These are phyloP conservation scores for Tridacna gigas DNA, from an alignment of 2,888 invertebrate genomes.

Conservation along the genomic window DNA sequence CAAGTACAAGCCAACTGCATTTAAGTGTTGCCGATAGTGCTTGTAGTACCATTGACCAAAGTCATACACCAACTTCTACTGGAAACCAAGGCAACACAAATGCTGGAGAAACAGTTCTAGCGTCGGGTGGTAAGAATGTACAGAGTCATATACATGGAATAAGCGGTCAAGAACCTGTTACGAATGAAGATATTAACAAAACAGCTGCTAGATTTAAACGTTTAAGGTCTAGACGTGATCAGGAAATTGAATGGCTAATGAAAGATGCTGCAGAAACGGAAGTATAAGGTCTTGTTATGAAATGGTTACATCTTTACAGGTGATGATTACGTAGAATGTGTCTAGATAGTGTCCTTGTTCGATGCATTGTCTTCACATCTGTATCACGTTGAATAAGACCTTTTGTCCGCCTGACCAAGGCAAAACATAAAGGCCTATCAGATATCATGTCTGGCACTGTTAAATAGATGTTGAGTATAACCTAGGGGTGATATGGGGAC, in stretches of 20 bases:
- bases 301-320: background rate
- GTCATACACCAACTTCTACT: too few species aligned
- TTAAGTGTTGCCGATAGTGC: conserved; percentile 4
- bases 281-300: conserved; percentile 26
- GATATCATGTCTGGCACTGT: too few species aligned
- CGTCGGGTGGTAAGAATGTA: background rate
- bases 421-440: too few species aligned
- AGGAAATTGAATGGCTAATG: conserved; percentile 63
- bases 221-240: conserved; percentile 45
- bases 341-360: too few species aligned
- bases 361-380: too few species aligned
- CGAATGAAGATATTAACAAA: background rate
- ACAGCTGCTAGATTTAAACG: conserved; percentile 53
- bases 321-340: too few species aligned
- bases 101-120: background rate
- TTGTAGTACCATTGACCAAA: background rate
- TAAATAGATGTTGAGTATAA: too few species aligned
- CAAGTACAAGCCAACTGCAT: conserved; percentile 24
- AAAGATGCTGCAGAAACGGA: conserved; percentile 65
- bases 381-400: too few species aligned
- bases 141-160: conserved; percentile 13
- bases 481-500: too few species aligned
- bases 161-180: background rate
- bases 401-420: too few species aligned
- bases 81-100: too few species aligned